A percentile compares a stretch with the other conserved stretches of the same genome.
Evolutionary conservation across 2,113 vertebrate genomes (phyloP).

Genomic region (Carassius auratus): DNA sequence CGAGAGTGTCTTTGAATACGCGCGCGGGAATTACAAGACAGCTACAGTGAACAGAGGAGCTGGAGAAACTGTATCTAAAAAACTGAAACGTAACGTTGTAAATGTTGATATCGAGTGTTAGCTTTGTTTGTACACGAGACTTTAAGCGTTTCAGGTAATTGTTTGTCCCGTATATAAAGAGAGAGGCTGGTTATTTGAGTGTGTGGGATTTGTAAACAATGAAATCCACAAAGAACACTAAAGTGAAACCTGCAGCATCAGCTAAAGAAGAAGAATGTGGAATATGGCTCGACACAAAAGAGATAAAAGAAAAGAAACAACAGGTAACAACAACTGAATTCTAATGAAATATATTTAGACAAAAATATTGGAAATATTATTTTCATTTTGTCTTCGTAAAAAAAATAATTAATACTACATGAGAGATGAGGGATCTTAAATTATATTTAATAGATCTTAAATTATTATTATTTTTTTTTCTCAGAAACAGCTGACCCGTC

Average conservation of each 20-base stretch:
- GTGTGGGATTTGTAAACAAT: slow-evolving; percentile 46
- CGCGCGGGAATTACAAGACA: slow-evolving; percentile 24
- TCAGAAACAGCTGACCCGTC: slow-evolving; percentile 57
- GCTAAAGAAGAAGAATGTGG: slow-evolving; percentile 69
- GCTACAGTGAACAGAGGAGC: background rate
- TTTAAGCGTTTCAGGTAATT: background rate
- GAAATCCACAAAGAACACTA: slow-evolving; percentile 60
- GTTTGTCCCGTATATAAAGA: background rate
- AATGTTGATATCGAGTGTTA: background rate
- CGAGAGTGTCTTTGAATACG: background rate
- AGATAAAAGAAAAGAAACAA: slow-evolving; percentile 73
- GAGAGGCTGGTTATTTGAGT: background rate
- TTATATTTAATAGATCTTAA: too few species aligned
- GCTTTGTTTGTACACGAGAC: background rate
- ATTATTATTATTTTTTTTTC: too few species aligned
- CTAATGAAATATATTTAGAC: background rate
- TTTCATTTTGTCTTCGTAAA: background rate
- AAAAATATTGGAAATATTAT: background rate
- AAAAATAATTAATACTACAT: background rate
- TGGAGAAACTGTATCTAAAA: background rate
- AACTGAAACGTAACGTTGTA: background rate
- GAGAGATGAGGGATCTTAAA: too few species aligned
- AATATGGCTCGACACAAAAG: slow-evolving; percentile 75
- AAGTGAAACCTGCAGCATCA: background rate
- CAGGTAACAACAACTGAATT: slow-evolving; percentile 56